phyloP scores from a whole-genome alignment of 2,888 invertebrate species.

The Thera britannica region DNA sequence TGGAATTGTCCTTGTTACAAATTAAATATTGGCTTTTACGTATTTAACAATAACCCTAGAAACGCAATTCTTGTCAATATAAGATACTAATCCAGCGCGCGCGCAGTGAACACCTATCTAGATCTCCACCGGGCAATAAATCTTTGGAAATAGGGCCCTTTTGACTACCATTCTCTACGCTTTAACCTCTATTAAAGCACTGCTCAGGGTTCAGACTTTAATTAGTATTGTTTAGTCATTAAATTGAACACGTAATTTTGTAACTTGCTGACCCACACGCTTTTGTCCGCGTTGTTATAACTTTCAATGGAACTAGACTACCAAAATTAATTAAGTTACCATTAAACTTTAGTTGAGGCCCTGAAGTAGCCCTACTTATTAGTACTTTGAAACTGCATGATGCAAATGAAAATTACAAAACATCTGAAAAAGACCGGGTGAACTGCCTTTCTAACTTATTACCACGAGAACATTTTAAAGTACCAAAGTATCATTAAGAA shows the following conservation, averaged over 20 bases:
- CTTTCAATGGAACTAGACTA: too few relatives aligned
- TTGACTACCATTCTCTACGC: conserved; percentile 48
- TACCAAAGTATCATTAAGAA: conserved; percentile 12
- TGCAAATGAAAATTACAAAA: too few relatives aligned
- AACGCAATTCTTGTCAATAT: conserved; percentile 27
- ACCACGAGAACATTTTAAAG: conserved; percentile 7
- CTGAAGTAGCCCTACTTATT: too few relatives aligned
- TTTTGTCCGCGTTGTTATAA: too few relatives aligned
- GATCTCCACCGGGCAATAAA: conserved; percentile 53
- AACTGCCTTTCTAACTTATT: conserved; percentile 3
- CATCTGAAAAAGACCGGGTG: not conserved
- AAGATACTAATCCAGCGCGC: conserved; percentile 45
- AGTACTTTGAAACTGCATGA: too few relatives aligned
- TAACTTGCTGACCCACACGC: not conserved
- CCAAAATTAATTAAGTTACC: too few relatives aligned
- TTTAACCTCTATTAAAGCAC: conserved; percentile 26
- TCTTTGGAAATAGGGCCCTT: conserved; percentile 52
- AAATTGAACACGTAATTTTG: not conserved
- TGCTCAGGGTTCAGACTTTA: conserved; percentile 14
- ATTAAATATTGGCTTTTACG: not conserved
- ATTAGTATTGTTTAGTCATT: conserved; percentile 15
- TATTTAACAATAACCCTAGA: conserved; percentile 1
- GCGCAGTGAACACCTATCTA: conserved; percentile 40
- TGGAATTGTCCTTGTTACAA: not conserved
- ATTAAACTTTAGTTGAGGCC: too few relatives aligned